A percentile compares a stretch with the other conserved stretches of the same genome.
Evolutionary conservation across 37 sponge, comb jelly and placozoan species (phyloP).

Genomic region (Sycon ciliatum): DNA sequence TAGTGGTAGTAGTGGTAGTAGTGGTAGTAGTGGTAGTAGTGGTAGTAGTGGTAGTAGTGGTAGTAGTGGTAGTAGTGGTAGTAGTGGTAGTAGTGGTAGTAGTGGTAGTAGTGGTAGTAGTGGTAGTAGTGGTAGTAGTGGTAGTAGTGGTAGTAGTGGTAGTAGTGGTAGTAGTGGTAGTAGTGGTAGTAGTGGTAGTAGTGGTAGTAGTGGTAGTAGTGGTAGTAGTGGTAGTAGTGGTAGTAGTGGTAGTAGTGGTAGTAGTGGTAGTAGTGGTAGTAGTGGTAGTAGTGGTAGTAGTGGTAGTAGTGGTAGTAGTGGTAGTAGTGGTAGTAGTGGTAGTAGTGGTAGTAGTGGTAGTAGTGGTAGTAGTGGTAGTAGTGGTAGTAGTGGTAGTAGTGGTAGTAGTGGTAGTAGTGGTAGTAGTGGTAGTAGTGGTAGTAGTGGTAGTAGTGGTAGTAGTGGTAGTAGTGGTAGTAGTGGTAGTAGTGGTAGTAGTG

Average conservation of each 20-base stretch:
- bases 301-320: slow-evolving; percentile 9
- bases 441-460: slow-evolving; percentile 9
- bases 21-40: slow-evolving; percentile 9
- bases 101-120: slow-evolving; percentile 9
- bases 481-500: slow-evolving; percentile 9
- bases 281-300: slow-evolving; percentile 9
- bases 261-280: slow-evolving; percentile 9
- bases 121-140: slow-evolving; percentile 9
- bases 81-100: slow-evolving; percentile 9
- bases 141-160: slow-evolving; percentile 9
- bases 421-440: slow-evolving; percentile 8
- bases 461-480: slow-evolving; percentile 9
- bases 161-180: slow-evolving; percentile 9
- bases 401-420: slow-evolving; percentile 9
- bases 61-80: slow-evolving; percentile 8
- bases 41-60: slow-evolving; percentile 9
- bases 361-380: slow-evolving; percentile 8
- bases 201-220: slow-evolving; percentile 9
- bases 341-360: slow-evolving; percentile 9
- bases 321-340: slow-evolving; percentile 9
- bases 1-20: slow-evolving; percentile 8
- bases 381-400: slow-evolving; percentile 9
- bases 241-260: slow-evolving; percentile 8
- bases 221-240: slow-evolving; percentile 9
- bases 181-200: slow-evolving; percentile 8